Evolutionary conservation across 2,113 vertebrate genomes (phyloP).

Genomic region (Perccottus glenii): DNA sequence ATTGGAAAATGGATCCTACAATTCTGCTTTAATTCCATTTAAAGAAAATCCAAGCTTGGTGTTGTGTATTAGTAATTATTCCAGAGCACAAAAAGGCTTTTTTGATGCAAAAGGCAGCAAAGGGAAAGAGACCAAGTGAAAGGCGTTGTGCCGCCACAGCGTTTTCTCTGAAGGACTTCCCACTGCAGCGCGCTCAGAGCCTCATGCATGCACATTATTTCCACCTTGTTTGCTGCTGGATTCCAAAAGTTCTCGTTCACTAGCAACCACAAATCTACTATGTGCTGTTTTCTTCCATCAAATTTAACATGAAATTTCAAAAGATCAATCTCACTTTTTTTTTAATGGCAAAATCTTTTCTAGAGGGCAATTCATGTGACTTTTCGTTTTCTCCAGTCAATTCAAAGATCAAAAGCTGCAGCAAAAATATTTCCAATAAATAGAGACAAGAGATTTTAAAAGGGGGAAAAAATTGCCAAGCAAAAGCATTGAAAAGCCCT

Average conservation of each 20-base stretch:
- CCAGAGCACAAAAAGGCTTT: constrained; percentile 56
- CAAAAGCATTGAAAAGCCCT: constrained; percentile 48
- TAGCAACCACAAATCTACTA: constrained; percentile 42
- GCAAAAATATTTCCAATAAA: constrained; percentile 26
- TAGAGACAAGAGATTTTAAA: background rate
- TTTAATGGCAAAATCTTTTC: background rate
- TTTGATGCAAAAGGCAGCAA: constrained; percentile 58
- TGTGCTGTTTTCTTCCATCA: constrained; percentile 16
- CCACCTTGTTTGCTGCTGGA: constrained; percentile 67
- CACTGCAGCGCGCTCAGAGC: constrained; percentile 60
- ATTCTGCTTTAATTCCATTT: constrained; percentile 48
- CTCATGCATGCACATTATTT: constrained; percentile 67
- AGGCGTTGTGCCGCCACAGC: constrained; percentile 70
- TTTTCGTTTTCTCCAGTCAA: background rate
- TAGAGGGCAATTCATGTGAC: background rate
- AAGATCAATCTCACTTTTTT: background rate
- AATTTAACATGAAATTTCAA: background rate
- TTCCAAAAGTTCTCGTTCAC: constrained; percentile 58
- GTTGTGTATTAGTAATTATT: constrained; percentile 55
- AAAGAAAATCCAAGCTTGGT: constrained; percentile 43
- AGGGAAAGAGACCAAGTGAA: constrained; percentile 53
- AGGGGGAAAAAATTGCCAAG: constrained; percentile 27
- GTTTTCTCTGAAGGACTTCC: constrained; percentile 73
- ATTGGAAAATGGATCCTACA: background rate
- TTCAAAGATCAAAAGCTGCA: background rate